Conservation (phyloP, 2,888 invertebrate species). For the Hydrotaea diabolus region DNA sequence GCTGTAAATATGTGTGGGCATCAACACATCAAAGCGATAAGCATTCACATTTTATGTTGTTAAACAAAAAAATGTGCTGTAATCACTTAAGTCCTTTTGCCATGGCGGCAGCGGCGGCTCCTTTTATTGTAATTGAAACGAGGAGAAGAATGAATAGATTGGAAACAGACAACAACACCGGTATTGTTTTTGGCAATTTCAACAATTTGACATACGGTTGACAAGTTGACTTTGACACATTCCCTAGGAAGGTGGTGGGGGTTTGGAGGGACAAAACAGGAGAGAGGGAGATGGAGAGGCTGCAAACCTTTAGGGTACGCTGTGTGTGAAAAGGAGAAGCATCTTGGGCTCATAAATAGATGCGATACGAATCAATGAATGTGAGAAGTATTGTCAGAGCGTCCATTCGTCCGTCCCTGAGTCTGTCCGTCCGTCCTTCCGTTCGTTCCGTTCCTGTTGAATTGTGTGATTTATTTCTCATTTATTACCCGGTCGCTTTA, state of each 20-base stretch:
- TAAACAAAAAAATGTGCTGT: slow-evolving; percentile 53
- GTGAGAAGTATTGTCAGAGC: slow-evolving; percentile 36
- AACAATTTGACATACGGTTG: slow-evolving; percentile 76
- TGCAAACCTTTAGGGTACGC: neutral
- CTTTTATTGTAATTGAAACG: slow-evolving; percentile 23
- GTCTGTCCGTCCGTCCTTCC: slow-evolving; percentile 27
- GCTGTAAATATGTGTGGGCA: slow-evolving; percentile 28
- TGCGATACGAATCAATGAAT: slow-evolving; percentile 4
- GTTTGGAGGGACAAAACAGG: neutral
- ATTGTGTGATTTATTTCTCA: slow-evolving; percentile 62
- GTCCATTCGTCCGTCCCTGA: slow-evolving; percentile 4
- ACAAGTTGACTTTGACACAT: slow-evolving; percentile 76
- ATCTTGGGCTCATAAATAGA: slow-evolving; percentile 45
- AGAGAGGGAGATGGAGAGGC: neutral
- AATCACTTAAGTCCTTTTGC: slow-evolving; percentile 73
- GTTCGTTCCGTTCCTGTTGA: slow-evolving; percentile 11
- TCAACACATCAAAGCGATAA: slow-evolving; percentile 33
- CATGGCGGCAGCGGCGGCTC: slow-evolving; percentile 51
- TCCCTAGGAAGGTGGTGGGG: slow-evolving; percentile 33
- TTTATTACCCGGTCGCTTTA: slow-evolving; percentile 45
- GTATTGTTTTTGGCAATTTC: slow-evolving; percentile 71
- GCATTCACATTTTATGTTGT: slow-evolving; percentile 46
- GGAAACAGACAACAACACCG: slow-evolving; percentile 41
- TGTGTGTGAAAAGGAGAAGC: neutral
- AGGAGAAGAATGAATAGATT: slow-evolving; percentile 42